Evolutionary conservation across 2,888 invertebrate species (phyloP).

Genomic region (Cabera pusaria): DNA sequence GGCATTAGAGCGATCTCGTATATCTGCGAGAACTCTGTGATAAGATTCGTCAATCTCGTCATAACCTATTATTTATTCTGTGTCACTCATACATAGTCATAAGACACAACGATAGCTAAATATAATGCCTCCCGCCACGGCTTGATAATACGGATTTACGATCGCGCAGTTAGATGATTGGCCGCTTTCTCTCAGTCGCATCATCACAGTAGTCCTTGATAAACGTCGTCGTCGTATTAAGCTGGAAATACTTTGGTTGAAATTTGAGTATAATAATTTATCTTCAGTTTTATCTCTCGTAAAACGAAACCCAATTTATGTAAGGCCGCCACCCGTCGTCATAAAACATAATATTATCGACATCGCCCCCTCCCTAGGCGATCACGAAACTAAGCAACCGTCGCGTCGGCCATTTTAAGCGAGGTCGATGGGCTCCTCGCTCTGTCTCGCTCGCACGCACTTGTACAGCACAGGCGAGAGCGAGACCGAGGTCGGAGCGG

Average conservation of each 20-base stretch:
- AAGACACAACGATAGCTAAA: conserved; percentile 58
- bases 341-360: conserved; percentile 81
- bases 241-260: conserved; percentile 44
- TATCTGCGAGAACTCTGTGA: conserved; percentile 51
- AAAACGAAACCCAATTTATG: conserved; percentile 78
- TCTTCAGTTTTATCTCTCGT: conserved; percentile 71
- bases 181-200: conserved; percentile 51
- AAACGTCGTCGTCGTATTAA: conserved; percentile 34
- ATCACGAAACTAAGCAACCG: conserved; percentile 77
- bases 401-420: conserved; percentile 75
- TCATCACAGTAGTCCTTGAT: conserved; percentile 39
- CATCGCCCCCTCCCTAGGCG: conserved; percentile 77
- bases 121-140: conserved; percentile 59
- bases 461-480: conserved; percentile 36
- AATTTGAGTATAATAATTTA: conserved; percentile 69
- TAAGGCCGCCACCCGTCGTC: conserved; percentile 64
- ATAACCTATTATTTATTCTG: no score
- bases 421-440: conserved; percentile 41
- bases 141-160: conserved; percentile 59
- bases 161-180: conserved; percentile 54
- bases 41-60: conserved; percentile 46
- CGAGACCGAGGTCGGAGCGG: conserved; percentile 49
- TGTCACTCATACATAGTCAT: conserved; percentile 37
- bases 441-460: conserved; percentile 25
- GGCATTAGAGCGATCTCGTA: conserved; percentile 40